Conservation (phyloP, 2,888 invertebrate species). For the Ichneumoninae sp. region DNA sequence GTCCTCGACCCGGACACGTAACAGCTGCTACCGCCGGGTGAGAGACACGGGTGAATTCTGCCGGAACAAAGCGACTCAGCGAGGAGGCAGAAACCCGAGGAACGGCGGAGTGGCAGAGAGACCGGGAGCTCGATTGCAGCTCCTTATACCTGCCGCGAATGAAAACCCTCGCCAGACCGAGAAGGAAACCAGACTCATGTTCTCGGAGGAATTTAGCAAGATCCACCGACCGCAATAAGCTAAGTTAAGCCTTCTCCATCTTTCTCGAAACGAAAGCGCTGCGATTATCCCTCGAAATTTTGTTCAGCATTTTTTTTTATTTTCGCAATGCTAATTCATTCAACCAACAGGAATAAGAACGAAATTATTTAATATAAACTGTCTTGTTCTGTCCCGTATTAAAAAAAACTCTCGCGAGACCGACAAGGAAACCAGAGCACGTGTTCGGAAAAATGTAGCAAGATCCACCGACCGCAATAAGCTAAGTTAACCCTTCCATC, state of each 20-base stretch:
- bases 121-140: background rate
- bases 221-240: background rate
- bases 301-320: background rate
- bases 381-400: background rate
- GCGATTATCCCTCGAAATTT: background rate
- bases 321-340: background rate
- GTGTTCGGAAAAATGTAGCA: slow-evolving; percentile 4
- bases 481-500: background rate
- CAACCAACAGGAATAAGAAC: no score
- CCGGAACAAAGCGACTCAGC: slow-evolving; percentile 55
- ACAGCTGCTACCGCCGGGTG: slow-evolving; percentile 56
- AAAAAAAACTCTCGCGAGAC: background rate
- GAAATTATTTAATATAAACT: background rate
- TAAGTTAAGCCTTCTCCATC: background rate
- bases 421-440: background rate
- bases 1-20: slow-evolving; percentile 52
- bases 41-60: slow-evolving; percentile 18
- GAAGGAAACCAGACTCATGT: slow-evolving; percentile 16
- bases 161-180: slow-evolving; percentile 22
- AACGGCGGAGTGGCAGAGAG: background rate
- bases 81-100: slow-evolving; percentile 36
- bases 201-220: slow-evolving; percentile 14
- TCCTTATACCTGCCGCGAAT: slow-evolving; percentile 13
- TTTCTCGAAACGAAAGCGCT: background rate
- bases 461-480: background rate